These are phyloP conservation scores for Synergus itoensis DNA, from an alignment of 2,888 invertebrate genomes.

Conservation along the genomic window DNA sequence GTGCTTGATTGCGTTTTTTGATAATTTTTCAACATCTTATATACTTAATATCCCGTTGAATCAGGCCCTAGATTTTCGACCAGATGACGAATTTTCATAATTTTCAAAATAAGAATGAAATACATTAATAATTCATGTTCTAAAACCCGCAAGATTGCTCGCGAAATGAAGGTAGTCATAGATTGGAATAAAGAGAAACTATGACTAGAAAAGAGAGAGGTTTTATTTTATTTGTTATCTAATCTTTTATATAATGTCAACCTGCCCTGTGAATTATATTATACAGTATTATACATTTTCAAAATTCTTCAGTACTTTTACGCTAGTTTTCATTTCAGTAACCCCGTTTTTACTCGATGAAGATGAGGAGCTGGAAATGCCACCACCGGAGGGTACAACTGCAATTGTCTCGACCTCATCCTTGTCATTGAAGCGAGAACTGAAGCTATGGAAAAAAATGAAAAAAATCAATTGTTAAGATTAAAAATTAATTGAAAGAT, in stretches of 20 bases:
- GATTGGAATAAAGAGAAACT: background rate
- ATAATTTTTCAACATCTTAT: too few species aligned
- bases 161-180: background rate
- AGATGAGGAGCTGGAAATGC: background rate
- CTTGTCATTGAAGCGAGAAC: background rate
- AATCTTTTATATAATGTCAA: background rate
- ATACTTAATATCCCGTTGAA: too few species aligned
- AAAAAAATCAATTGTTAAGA: background rate
- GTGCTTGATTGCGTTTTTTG: too few species aligned
- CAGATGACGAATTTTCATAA: background rate
- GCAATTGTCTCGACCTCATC: too few species aligned
- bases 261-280: background rate
- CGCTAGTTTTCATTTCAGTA: too few species aligned
- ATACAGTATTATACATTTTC: too few species aligned
- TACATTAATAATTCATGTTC: slow-evolving; percentile 7
- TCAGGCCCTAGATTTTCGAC: too few species aligned
- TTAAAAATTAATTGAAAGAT: background rate
- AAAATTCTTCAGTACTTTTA: too few species aligned
- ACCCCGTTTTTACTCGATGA: background rate
- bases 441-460: background rate
- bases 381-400: background rate
- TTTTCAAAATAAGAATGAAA: background rate
- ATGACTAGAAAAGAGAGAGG: background rate
- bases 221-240: background rate
- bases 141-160: background rate